These are phyloP conservation scores for Ploceus nigricollis DNA, from an alignment of 2,113 vertebrate genomes.

Conservation along the genomic window DNA sequence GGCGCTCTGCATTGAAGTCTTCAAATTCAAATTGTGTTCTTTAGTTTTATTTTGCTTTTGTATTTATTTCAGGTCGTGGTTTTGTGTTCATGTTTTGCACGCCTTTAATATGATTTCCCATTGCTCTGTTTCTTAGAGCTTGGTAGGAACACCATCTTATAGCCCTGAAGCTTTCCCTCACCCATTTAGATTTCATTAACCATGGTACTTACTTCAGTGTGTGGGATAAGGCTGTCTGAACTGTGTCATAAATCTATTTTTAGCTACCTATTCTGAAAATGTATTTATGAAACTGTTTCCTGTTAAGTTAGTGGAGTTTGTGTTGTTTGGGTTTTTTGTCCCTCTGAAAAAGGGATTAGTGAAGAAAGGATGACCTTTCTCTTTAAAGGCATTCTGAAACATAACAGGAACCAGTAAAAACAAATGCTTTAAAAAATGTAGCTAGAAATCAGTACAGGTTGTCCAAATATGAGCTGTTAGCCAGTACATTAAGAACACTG, in stretches of 20 bases:
- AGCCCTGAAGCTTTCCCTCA: background rate
- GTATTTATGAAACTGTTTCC: background rate
- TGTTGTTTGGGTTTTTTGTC: background rate
- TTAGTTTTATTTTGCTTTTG: background rate
- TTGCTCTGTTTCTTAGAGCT: background rate
- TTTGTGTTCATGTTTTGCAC: background rate
- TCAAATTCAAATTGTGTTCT: background rate
- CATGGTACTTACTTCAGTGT: background rate
- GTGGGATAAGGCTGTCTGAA: background rate
- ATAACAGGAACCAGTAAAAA: background rate
- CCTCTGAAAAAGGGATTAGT: background rate
- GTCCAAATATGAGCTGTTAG: background rate
- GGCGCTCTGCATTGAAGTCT: background rate
- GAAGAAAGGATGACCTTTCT: background rate
- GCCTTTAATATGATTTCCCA: background rate
- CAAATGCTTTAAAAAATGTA: background rate
- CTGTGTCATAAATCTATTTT: background rate
- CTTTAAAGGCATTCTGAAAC: background rate
- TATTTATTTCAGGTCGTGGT: background rate
- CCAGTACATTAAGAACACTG: background rate
- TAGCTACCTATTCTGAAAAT: background rate
- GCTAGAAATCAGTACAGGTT: background rate
- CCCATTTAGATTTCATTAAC: background rate
- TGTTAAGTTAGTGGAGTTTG: background rate
- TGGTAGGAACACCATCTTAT: background rate